These are phyloP conservation scores for Carassius auratus DNA, from an alignment of 2,113 vertebrate genomes.

Conservation along the genomic window DNA sequence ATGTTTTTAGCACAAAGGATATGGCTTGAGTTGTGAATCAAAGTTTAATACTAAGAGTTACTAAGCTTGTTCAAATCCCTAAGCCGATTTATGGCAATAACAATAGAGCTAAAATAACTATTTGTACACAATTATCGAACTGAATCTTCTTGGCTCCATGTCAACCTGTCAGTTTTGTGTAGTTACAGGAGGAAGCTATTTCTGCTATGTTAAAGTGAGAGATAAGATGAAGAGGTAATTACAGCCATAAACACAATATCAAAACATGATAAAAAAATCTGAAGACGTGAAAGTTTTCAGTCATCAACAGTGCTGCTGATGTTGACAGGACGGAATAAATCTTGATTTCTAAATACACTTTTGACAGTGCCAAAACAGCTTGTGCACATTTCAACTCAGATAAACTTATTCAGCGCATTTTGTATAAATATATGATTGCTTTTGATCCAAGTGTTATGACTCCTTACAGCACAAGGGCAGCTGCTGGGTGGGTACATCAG, in stretches of 20 bases:
- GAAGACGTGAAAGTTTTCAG: background rate
- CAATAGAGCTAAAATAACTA: background rate
- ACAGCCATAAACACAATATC: slow-evolving; percentile 13
- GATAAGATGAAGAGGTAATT: slow-evolving; percentile 37
- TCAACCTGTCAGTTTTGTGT: background rate
- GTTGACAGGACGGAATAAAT: background rate
- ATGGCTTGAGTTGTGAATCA: background rate
- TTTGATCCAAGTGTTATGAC: background rate
- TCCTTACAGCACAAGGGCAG: background rate
- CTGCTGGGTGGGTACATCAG: slow-evolving; percentile 46
- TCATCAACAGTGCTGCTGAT: background rate
- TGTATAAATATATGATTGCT: background rate
- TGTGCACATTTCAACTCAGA: background rate
- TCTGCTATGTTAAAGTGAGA: background rate
- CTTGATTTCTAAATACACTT: background rate
- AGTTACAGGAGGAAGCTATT: background rate
- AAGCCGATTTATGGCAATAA: background rate
- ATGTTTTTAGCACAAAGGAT: background rate
- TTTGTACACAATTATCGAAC: background rate
- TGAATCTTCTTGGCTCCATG: background rate
- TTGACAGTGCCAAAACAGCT: background rate
- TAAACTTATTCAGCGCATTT: background rate
- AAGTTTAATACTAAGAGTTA: background rate
- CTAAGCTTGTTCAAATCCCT: background rate
- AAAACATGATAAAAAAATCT: slow-evolving; percentile 3